Base-by-base conservation (phyloP, 2,888 invertebrate species). In the Ennomos erosarius region DNA sequence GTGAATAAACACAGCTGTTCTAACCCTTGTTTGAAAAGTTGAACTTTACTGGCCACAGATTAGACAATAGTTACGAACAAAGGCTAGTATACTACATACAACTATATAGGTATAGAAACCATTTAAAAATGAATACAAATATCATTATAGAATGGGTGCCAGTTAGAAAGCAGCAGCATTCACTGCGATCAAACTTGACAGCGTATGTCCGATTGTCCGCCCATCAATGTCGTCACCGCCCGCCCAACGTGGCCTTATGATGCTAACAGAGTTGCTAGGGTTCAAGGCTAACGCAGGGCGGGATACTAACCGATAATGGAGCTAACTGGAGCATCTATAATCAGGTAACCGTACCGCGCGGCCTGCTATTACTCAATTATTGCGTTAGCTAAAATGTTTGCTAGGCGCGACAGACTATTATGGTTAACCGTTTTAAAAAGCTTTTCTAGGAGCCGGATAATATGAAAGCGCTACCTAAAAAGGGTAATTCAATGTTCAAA, bases 371-470 rank as follows among this genome's bases (percentile, higher is more conserved):
- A 47, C 9, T 3, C 42, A 10, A 34, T 33, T 47, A 39, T 58
- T 47, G 57, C 52, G 52, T 58, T 12, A 42, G 40, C 43, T 58
- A 43, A 51, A 47, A 57, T 42, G 57, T 51, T 57, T 57, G 33
- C 36, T 8, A n/a, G 42, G 11, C 34, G 40, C 39, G 42, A 36
- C 36, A 6, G 6, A 26, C 26, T 16, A 35, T 6, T 33, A 46
- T 40, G 16, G 43, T 39, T 1, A 36, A 34, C 43, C 33, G n/a
- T 37, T 48, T 48, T 1, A 34, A 6, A 43, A 43, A 26, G 16
- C 43, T 43, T 26, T 26, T 39, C 38, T 39, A n/a, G 11, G 38
- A 39, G 12, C 26, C 4, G 26, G 26, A 6, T 26, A 5, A 5
- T 26, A 26, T 26, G 16, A 3, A 16, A 26, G 26, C 26, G 0